phyloP scores from a whole-genome alignment of 1,140 invertebrate species.

The Cotesia typhae region DNA sequence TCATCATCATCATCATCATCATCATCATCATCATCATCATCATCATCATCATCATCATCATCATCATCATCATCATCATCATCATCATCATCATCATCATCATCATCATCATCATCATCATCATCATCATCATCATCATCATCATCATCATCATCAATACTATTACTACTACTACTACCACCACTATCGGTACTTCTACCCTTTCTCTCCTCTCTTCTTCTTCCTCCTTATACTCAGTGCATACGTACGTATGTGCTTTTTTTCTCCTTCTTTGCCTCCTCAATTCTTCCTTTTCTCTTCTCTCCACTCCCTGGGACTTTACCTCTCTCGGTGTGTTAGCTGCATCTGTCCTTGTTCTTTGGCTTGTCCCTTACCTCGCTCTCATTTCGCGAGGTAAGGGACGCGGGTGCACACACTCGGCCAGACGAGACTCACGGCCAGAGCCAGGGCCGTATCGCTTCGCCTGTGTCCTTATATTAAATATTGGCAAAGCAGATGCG shows the following conservation, averaged over 20 bases:
- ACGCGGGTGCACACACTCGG: slow-evolving; percentile 59
- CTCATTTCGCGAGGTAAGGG: slow-evolving; percentile 54
- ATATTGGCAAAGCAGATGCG: slow-evolving; percentile 6
- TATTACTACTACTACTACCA: too few species aligned
- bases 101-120: slow-evolving; percentile 16
- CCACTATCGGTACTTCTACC: slow-evolving; percentile 12
- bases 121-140: not conserved
- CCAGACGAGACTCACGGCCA: slow-evolving; percentile 60
- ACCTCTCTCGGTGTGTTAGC: slow-evolving; percentile 39
- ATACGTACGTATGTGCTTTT: slow-evolving; percentile 23
- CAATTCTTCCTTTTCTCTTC: slow-evolving; percentile 64
- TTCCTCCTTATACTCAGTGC: slow-evolving; percentile 24
- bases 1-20: slow-evolving; percentile 20
- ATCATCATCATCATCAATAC: slow-evolving; percentile 21
- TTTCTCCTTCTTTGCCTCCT: slow-evolving; percentile 60
- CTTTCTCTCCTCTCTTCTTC: slow-evolving; percentile 33
- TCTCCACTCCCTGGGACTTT: slow-evolving; percentile 64
- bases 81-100: slow-evolving; percentile 20
- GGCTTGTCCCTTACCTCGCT: slow-evolving; percentile 63
- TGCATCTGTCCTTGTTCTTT: slow-evolving; percentile 64
- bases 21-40: slow-evolving; percentile 27
- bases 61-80: slow-evolving; percentile 19
- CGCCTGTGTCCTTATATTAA: slow-evolving; percentile 4
- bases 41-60: slow-evolving; percentile 30
- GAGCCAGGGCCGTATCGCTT: slow-evolving; percentile 51